These are phyloP conservation scores for Cryptoleucopteryx plumbea DNA, from an alignment of 2,113 vertebrate species.

Conservation along the genomic window DNA sequence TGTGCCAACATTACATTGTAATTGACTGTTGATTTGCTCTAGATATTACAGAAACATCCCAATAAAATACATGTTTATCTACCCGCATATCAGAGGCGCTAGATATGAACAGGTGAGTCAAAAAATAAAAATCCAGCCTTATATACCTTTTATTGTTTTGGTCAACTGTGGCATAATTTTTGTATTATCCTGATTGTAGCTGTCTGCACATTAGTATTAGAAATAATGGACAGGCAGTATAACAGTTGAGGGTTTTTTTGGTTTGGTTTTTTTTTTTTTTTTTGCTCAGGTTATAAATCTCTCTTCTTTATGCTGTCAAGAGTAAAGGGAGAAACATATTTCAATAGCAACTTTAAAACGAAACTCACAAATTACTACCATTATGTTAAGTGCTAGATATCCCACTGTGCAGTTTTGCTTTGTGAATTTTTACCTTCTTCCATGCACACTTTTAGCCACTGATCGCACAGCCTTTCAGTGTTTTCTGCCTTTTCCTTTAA, in stretches of 20 bases:
- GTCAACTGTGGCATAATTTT: slow-evolving; percentile 35
- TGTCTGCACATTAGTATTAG: slow-evolving; percentile 14
- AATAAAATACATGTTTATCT: slow-evolving; percentile 13
- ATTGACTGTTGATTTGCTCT: not conserved
- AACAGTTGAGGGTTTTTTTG: not conserved
- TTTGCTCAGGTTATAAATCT: slow-evolving; percentile 65
- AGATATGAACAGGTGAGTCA: not conserved
- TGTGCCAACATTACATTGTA: not conserved
- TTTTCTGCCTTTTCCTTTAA: slow-evolving; percentile 97
- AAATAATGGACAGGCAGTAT: slow-evolving; percentile 8
- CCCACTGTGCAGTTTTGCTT: slow-evolving; percentile 85
- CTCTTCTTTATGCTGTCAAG: slow-evolving; percentile 64
- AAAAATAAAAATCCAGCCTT: slow-evolving; percentile 50
- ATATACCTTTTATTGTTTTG: slow-evolving; percentile 4
- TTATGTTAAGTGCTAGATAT: slow-evolving; percentile 80
- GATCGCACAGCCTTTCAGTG: slow-evolving; percentile 84
- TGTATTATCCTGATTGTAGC: slow-evolving; percentile 41
- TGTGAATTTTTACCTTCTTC: slow-evolving; percentile 85
- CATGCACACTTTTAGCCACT: slow-evolving; percentile 84
- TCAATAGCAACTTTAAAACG: slow-evolving; percentile 78
- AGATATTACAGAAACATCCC: slow-evolving; percentile 40
- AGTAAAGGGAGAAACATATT: slow-evolving; percentile 72
- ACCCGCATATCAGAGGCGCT: slow-evolving; percentile 2
- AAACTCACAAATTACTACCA: slow-evolving; percentile 83
- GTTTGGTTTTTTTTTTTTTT: not conserved